phyloP scores from a whole-genome alignment of 2,113 vertebrate species.

The Zeus faber region DNA sequence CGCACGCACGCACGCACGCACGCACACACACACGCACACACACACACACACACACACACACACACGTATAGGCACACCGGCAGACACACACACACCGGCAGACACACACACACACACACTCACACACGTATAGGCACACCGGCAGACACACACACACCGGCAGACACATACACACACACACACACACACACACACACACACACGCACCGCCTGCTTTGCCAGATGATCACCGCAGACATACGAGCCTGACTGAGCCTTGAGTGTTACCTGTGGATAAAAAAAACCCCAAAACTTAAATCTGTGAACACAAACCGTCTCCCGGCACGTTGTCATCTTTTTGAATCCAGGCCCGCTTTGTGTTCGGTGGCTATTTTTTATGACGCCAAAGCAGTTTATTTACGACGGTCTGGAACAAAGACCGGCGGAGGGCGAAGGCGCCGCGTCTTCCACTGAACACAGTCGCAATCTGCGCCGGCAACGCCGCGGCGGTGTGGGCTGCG shows the following conservation, averaged over 20 bases:
- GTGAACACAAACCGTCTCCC: too few relatives aligned
- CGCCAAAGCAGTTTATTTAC: too few relatives aligned
- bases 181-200: conserved; percentile 15
- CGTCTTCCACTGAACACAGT: too few relatives aligned
- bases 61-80: neutral
- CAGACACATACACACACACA: conserved; percentile 30
- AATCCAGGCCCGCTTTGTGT: too few relatives aligned
- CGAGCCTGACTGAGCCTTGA: neutral
- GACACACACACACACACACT: conserved; percentile 32
- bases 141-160: conserved; percentile 20
- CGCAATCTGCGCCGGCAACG: too few relatives aligned
- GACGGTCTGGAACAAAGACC: too few relatives aligned
- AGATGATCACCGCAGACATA: neutral
- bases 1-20: conserved; percentile 2
- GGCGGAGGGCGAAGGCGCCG: too few relatives aligned
- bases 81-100: conserved; percentile 23
- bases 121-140: conserved; percentile 3
- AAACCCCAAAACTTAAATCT: too few relatives aligned
- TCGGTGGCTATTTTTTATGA: too few relatives aligned
- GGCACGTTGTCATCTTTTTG: too few relatives aligned
- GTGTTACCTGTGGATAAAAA: neutral
- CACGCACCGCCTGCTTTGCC: neutral
- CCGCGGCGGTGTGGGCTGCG: too few relatives aligned
- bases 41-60: conserved; percentile 34
- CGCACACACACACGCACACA: conserved; percentile 26